Evolutionary conservation across 2,113 vertebrate genomes (phyloP), one percentile per base, ranked within the genome.

Genomic region (Corydoras sp.): DNA sequence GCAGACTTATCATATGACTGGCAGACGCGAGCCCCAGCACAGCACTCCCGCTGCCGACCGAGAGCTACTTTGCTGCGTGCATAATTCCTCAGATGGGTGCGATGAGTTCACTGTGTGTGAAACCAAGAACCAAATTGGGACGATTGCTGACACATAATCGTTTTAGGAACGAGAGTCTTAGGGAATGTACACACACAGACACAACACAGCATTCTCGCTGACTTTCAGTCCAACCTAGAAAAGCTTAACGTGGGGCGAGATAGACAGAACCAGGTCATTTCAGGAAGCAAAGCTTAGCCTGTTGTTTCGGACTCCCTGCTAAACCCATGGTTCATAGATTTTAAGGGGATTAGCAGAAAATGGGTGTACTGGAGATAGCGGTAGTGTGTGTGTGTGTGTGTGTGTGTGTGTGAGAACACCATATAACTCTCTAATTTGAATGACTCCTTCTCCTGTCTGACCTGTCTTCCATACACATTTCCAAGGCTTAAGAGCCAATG

Each of bases 61-160:
- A 87, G 85, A 84, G 85, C 80, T 74, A 84, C 80, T 72, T 82
- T 82, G 80, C 78, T 70, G 81, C 83, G 84, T 86, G 86, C 82
- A 88, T 87, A 87, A 88, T 89, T 88, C 88, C 87, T 87, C 76
- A 82, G 85, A 88, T 86, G 84, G 84, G 83, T 88, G 82, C 69
- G 85, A 89, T 88, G 85, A 89, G 88, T 89, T 90, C 84, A 89
- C 78, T 80, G 51, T 74, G 79, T 81, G 84, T 84, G 86, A 86
- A 85, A 85, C 80, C 83, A 79, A 83, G 76, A 88, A 85, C 81
- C 80, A 86, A 86, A 88, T 84, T 82, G 84, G 76, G 71, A 65
- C 81, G 72, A 85, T 81, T 86, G 86, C 85, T 89, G 88, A 89
- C 88, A 89, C 84, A 85, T 88, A 89, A 88, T 89, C 86, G 78